phyloP scores from a whole-genome alignment of 2,888 invertebrate genomes.

The Polyommatus icarus region DNA sequence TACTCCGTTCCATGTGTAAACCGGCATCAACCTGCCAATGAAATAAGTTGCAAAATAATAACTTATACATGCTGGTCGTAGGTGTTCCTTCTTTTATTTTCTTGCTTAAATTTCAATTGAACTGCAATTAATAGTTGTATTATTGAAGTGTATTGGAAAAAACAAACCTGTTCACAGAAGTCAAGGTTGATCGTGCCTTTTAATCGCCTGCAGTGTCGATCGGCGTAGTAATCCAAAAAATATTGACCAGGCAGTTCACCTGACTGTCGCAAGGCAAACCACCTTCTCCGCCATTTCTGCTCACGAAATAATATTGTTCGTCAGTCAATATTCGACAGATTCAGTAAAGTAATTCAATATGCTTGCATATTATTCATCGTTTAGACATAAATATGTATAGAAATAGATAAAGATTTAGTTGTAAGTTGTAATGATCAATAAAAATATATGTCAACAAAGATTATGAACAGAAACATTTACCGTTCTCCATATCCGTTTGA shows the following conservation, averaged over 20 bases:
- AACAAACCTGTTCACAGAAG: constrained; percentile 93
- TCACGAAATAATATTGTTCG: constrained; percentile 28
- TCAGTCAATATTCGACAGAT: not conserved
- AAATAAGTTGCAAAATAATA: not conserved
- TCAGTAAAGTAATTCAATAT: not conserved
- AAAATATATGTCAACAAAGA: constrained; percentile 31
- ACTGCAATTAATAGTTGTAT: not conserved
- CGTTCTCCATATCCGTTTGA: constrained; percentile 94
- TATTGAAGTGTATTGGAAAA: not conserved
- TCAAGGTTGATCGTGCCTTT: constrained; percentile 96
- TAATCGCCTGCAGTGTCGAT: constrained; percentile 89
- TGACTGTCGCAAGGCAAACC: constrained; percentile 95
- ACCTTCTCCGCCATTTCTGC: constrained; percentile 96
- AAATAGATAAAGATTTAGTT: not conserved
- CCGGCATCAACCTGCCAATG: constrained; percentile 88
- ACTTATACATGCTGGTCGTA: not conserved
- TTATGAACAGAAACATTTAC: constrained; percentile 74
- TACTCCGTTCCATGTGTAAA: constrained; percentile 89
- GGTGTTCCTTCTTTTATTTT: not conserved
- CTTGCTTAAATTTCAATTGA: not conserved
- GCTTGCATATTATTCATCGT: not conserved
- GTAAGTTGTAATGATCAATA: not conserved
- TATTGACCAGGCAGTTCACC: constrained; percentile 97
- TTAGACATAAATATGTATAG: not conserved
- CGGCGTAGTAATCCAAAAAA: constrained; percentile 95